Conservation (phyloP, 2,113 vertebrate genomes). For the Monarcha castaneiventris region DNA sequence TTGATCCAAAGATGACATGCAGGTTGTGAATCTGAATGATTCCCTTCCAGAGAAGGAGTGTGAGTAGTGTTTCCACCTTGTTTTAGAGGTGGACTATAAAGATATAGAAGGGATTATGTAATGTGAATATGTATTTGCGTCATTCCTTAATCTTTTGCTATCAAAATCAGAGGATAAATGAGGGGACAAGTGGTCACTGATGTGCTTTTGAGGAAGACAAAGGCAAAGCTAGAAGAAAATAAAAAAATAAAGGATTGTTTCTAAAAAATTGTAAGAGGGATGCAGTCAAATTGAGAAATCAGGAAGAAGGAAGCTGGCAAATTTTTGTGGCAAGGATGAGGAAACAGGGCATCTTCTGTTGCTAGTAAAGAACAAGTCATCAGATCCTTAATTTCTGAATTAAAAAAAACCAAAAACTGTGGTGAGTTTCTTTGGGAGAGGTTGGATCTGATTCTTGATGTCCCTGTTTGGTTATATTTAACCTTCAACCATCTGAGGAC, state of each 20-base stretch:
- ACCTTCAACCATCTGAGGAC: background rate
- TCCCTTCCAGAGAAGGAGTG: background rate
- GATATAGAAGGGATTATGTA: background rate
- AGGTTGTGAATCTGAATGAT: background rate
- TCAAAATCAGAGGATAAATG: background rate
- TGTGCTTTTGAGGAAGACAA: background rate
- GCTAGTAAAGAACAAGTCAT: background rate
- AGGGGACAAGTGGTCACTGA: background rate
- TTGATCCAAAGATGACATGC: fast-evolving
- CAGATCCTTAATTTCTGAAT: background rate
- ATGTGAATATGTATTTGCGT: background rate
- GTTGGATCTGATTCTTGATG: background rate
- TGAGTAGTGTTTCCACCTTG: background rate
- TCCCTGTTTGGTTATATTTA: background rate
- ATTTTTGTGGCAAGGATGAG: background rate
- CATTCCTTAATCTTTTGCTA: background rate
- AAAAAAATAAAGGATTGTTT: background rate
- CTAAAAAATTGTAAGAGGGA: background rate
- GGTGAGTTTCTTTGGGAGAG: background rate
- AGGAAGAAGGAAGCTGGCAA: background rate
- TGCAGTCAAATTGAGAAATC: background rate
- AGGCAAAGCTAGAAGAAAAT: background rate
- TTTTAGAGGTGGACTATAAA: background rate
- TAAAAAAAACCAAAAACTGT: background rate
- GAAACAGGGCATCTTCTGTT: background rate